Evolutionary conservation across 2,888 invertebrate species (phyloP), one percentile per base, ranked within the genome.

Genomic region (Spialia ferax): DNA sequence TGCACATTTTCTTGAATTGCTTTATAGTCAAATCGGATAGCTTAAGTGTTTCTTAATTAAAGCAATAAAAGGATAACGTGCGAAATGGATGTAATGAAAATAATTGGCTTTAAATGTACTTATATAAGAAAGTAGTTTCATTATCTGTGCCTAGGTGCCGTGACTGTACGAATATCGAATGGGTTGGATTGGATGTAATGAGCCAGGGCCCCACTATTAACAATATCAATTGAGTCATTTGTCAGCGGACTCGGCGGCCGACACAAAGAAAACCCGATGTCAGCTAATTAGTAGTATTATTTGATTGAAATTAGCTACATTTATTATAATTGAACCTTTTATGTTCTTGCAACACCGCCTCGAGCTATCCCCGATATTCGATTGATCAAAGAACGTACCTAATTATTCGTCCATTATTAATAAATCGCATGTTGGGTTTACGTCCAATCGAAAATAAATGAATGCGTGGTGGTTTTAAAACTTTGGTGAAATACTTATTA

Each of bases 241-340:
- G 84, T 91, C 86, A 88, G 82, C 87, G 88, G 88, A 73, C 79
- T 91, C 85, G 88, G 82, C 87, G 88, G 88, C 73, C 78, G 75
- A 80, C 82, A 92, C 90, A 93, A 91, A 93, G 92, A 82, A 81
- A 78, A 74, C 70, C 10, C 85, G 79, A 88, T 88, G 90, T 87
- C 89, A 85, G 87, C 84, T 92, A 93, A 93, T 92, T 92, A 91
- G 90, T 79, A 79, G 83, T 85, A 90, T 90, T 91, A 89, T 93
- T 91, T 91, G 90, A 93, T 92, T 91, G 91, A 89, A 93, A 92
- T 90, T 91, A 88, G 81, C 83, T 83, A 87, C 87, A 88, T 90
- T 89, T 86, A 85, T 89, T 88, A 88, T 89, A 89, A 91, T 89
- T 86, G 86, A 83, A 85, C 86, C 85, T 89, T 87, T 89, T 87